Evolutionary conservation across 2,888 invertebrate genomes (phyloP), one percentile per base, ranked within the genome.

Genomic region (Aromia moschata): DNA sequence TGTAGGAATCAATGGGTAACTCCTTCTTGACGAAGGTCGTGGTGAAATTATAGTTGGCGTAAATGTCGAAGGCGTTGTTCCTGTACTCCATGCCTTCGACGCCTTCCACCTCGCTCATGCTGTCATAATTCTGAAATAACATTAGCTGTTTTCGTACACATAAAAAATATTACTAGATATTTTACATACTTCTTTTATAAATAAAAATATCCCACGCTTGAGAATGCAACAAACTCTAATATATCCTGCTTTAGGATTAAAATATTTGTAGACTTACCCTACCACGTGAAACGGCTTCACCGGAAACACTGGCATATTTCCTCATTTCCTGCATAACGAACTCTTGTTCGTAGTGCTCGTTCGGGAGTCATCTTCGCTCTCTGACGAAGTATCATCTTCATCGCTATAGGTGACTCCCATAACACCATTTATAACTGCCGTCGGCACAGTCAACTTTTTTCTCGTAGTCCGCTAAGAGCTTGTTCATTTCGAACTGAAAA

Each of bases 331-430:
- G 57, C 17, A 59, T 55, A 40, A 75, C 74, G 63, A 70, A 77
- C 14, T 72, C 68, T 47, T 72, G 69, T 38, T 75, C 75, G 64
- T 78, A 77, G 11, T 38, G 47, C 4, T 53, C 58, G 31, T 46
- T 30, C 9, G 53, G 1, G 36, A 55, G 9, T 68, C 65, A n/a
- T 68, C 66, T 14, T 70, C 70, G 81, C 0, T 88, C 84, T 64
- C 65, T 9, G 67, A 60, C 9, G 60, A 60, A 49, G 47, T 53
- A 46, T 62, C 66, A n/a, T 68, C 66, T 1, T 71, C 65, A 38
- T 62, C 53, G 10, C 37, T 41, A 15, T 59, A n/a, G n/a, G n/a
- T 31, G 9, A 45, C 18, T 43, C 56, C 44, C 17, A 62, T 56
- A 11, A 44, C 43, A 0, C 71, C 70, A 62, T 72, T 70, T 1